phyloP scores from a whole-genome alignment of 2,113 vertebrate species.

The Osmerus eperlanus region DNA sequence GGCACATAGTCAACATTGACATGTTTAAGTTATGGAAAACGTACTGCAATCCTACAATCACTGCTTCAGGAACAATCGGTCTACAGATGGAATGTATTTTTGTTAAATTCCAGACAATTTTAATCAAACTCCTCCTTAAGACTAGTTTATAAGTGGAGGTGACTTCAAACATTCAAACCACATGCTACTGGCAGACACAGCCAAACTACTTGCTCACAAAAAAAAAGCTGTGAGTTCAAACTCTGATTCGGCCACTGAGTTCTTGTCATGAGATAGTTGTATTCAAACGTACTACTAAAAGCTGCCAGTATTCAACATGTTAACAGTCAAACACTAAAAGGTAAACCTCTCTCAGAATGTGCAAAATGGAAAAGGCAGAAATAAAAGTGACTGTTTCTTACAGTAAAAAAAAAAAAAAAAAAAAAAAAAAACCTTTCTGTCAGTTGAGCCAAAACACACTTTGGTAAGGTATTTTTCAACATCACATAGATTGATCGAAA shows the following conservation, averaged over 20 bases:
- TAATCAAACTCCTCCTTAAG: conserved; percentile 78
- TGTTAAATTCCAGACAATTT: conserved; percentile 74
- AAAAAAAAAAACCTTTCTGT: conserved; percentile 63
- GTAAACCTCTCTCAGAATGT: conserved; percentile 81
- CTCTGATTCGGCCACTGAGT: conserved; percentile 75
- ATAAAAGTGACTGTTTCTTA: conserved; percentile 69
- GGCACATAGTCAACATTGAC: conserved; percentile 89
- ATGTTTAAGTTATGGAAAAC: conserved; percentile 83
- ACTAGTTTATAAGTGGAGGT: conserved; percentile 84
- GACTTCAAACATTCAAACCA: conserved; percentile 90
- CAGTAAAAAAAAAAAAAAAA: conserved; percentile 62
- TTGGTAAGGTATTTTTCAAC: conserved; percentile 80
- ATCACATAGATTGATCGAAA: conserved; percentile 44
- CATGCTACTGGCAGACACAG: conserved; percentile 77
- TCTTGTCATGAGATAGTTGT: conserved; percentile 73
- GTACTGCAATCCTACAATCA: conserved; percentile 88
- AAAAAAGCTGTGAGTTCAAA: conserved; percentile 60
- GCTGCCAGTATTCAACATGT: conserved; percentile 82
- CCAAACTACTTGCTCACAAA: conserved; percentile 69
- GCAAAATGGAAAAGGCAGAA: conserved; percentile 92
- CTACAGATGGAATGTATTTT: conserved; percentile 91
- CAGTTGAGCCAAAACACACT: conserved; percentile 79
- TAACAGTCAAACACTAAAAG: conserved; percentile 68
- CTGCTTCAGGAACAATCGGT: conserved; percentile 86
- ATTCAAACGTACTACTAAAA: conserved; percentile 84